Evolutionary conservation across 64 coral and sea anemone species (phyloP), one percentile per base, ranked within the genome.

Genomic region (Pocillopora verrucosa): DNA sequence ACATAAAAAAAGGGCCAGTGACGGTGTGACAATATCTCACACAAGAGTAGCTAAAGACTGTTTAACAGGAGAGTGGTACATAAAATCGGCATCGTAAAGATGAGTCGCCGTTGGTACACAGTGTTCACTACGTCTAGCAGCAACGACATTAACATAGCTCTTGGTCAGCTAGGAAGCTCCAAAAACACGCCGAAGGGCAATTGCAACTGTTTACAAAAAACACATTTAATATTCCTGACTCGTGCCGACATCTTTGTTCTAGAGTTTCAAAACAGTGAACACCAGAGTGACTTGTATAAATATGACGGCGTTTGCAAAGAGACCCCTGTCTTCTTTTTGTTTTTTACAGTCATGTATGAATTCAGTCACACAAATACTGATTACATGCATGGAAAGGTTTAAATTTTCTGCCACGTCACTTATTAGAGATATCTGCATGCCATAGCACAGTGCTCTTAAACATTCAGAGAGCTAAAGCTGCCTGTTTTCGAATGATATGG

Each of bases 401-500:
- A 38, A 65, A 65, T 84, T 84, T 70, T 84, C 24, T 10, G 16
- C 34, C 61, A 30, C 59, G 14, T 25, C 14, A 35, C 62, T 51
- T 0, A 69, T 63, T 1, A 84, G 35, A 72, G 56, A 10, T n/a
- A 70, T 72, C 81, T 84, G 81, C 70, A 15, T 38, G 41, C 34
- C 34, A 22, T 20, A 38, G 25, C 67, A 16, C 36, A 2, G 34
- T 4, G 19, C 17, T 2, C 38, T n/a, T 13, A 25, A n/a, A n/a
- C 38, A 35, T 57, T 56, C 16, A 38, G 67, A 16, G 9, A 72
- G 41, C 36, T 70, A n/a, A 69, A 41, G 25, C 17, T 7, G 38
- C 11, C 64, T 84, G 64, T 84, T 84, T 84, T 36, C 36, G 4
- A 56, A 70, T 10, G 51, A 67, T 65, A 84, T 84, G 81, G 81